These are phyloP conservation scores for Trimorus sp. DNA, from an alignment of 2,888 invertebrate species.

Conservation along the genomic window DNA sequence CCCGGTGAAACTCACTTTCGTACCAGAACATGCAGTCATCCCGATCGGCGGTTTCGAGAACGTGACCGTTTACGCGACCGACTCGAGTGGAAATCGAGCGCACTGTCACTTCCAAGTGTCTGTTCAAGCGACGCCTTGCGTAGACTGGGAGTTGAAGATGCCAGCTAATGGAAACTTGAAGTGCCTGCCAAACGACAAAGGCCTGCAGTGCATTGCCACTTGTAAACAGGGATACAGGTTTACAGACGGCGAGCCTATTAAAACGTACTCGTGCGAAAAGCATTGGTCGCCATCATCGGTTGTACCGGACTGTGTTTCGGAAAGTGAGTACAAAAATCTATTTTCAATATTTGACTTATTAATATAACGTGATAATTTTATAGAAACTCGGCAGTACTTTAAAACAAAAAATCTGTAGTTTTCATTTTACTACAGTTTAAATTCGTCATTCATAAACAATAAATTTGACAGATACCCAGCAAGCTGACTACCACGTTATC, in stretches of 20 bases:
- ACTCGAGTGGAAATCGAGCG: conserved; percentile 93
- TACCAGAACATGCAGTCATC: conserved; percentile 90
- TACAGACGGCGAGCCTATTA: conserved; percentile 93
- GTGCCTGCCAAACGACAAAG: conserved; percentile 91
- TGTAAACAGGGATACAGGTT: conserved; percentile 94
- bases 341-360: no score
- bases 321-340: conserved; percentile 84
- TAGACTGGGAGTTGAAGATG: conserved; percentile 95
- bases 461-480: conserved; percentile 88
- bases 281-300: conserved; percentile 94
- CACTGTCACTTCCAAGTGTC: conserved; percentile 96
- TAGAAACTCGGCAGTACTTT: no score
- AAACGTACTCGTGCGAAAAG: conserved; percentile 92
- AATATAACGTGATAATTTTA: no score
- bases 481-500: conserved; percentile 96
- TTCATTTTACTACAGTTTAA: not conserved
- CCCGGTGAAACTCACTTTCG: conserved; percentile 91
- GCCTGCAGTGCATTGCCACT: conserved; percentile 93
- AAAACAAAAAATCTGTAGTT: no score
- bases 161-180: conserved; percentile 95
- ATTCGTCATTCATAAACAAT: conserved; percentile 22
- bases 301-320: conserved; percentile 97
- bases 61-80: conserved; percentile 94
- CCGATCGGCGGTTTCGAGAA: conserved; percentile 94
- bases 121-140: conserved; percentile 96